Evolutionary conservation across 2,113 vertebrate genomes (phyloP).

Genomic region (Sakesphorus luctuosus): DNA sequence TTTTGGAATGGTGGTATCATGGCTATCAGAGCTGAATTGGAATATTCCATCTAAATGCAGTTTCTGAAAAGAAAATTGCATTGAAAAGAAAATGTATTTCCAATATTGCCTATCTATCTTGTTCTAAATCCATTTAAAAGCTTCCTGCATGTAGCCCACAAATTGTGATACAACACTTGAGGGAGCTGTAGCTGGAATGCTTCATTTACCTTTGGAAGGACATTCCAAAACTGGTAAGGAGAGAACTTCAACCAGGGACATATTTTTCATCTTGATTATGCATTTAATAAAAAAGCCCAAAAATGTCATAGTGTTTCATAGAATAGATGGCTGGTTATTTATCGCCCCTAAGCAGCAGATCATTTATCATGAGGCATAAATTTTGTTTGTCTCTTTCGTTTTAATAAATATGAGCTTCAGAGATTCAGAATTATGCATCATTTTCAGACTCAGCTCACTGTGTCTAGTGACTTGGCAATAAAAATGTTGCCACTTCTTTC

Average conservation of each 20-base stretch:
- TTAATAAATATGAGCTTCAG: neutral
- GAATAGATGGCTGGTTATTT: neutral
- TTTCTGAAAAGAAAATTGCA: neutral
- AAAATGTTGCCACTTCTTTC: neutral
- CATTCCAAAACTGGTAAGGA: neutral
- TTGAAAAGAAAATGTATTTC: neutral
- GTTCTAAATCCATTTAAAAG: neutral
- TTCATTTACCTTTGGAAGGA: constrained; percentile 37
- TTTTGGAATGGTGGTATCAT: neutral
- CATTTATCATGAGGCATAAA: neutral
- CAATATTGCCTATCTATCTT: neutral
- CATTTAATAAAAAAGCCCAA: neutral
- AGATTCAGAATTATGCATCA: neutral
- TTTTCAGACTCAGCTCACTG: neutral
- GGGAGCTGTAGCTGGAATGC: neutral
- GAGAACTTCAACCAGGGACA: neutral
- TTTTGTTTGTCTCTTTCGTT: neutral
- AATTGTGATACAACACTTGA: neutral
- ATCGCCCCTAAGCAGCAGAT: neutral
- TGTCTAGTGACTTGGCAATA: neutral
- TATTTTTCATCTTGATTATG: constrained; percentile 35
- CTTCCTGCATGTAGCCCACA: neutral
- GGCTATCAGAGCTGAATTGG: neutral
- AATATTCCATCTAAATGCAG: neutral
- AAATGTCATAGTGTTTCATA: neutral